A percentile compares a stretch with the other conserved stretches of the same genome.
These are phyloP conservation scores for Lanius ludovicianus DNA, from an alignment of 2,113 vertebrate species.

Conservation along the genomic window DNA sequence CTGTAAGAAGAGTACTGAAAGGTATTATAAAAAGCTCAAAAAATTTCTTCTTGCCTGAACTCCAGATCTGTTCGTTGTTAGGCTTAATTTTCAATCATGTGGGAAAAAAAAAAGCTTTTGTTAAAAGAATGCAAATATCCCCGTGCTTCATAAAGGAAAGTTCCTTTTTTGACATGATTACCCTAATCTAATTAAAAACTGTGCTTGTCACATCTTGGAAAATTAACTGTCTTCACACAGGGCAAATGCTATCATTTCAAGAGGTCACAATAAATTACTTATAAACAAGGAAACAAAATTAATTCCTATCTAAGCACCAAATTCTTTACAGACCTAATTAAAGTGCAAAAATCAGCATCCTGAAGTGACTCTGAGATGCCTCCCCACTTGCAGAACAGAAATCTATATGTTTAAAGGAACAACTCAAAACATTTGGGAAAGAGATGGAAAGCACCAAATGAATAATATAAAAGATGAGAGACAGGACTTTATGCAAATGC, in stretches of 20 bases:
- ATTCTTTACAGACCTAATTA: constrained; percentile 17
- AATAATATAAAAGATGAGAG: constrained; percentile 34
- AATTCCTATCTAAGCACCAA: constrained; percentile 5
- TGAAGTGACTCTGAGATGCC: constrained; percentile 44
- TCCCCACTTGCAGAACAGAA: constrained; percentile 29
- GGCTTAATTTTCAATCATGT: neutral
- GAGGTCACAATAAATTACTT: constrained; percentile 28
- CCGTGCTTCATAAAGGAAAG: neutral
- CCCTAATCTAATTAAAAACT: constrained; percentile 29
- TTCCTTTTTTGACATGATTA: neutral
- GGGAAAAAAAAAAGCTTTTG: neutral
- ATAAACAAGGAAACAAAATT: neutral
- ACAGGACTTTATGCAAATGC: constrained; percentile 25
- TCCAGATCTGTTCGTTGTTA: neutral
- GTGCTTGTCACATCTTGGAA: neutral
- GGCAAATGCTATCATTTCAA: constrained; percentile 6
- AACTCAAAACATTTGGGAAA: neutral
- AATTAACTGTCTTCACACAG: constrained; percentile 41
- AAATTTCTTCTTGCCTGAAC: neutral
- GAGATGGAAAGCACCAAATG: constrained; percentile 4
- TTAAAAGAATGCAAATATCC: neutral
- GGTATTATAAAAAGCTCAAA: neutral
- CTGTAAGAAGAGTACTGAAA: neutral
- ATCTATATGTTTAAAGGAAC: neutral
- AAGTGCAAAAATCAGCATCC: constrained; percentile 38